Base-by-base conservation (phyloP, 1,140 invertebrate species). In the Aethina tumida region DNA sequence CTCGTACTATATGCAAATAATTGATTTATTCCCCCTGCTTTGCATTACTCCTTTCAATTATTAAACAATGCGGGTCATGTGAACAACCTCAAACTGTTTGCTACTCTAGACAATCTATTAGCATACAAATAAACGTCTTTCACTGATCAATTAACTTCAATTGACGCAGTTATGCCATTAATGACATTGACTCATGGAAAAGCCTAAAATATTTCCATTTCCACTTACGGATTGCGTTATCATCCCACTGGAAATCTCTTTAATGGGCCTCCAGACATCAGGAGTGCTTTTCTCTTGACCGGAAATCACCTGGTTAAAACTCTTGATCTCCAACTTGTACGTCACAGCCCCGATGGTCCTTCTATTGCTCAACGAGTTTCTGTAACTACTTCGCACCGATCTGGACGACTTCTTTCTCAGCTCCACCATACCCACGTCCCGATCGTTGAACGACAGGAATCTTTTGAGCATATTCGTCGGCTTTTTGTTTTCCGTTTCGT, bases 251-350 rank as follows among this genome's bases (percentile, higher is more conserved):
- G 72, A 68, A 24, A 84, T 81, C 25, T 77, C 74, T 62, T 77
- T 77, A 25, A 84, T 66, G 10, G 72, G 74, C 50, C 77, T 70
- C 81, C 81, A 84, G 49, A 82, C 69, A 55, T 84, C 81, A 6
- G 79, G 79, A n/a, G 79, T 82, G 3, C 73, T 70, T 30, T 75
- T 73, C 25, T 73, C 63, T 21, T 70, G 66, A 49, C 74, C 75
- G 26, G 66, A 65, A 26, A 74, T 59, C 58, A 78, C 78, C 26
- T 70, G 71, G 12, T 67, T 71, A 41, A 84, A 84, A 35, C 77
- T 68, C 47, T 76, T 77, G 3, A 69, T 62, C 44, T 83, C 79
- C 32, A 84, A 68, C 45, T 77, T 75, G 55, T 80, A 79, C 4
- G 79, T 81, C 3, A 79, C 77, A 0, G 76, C 75, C 1, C 81